Percentiles rank a stretch among this genome's conserved stretches.
These are phyloP conservation scores for Donacobius atricapilla DNA, from an alignment of 2,113 vertebrate genomes.

Conservation along the genomic window DNA sequence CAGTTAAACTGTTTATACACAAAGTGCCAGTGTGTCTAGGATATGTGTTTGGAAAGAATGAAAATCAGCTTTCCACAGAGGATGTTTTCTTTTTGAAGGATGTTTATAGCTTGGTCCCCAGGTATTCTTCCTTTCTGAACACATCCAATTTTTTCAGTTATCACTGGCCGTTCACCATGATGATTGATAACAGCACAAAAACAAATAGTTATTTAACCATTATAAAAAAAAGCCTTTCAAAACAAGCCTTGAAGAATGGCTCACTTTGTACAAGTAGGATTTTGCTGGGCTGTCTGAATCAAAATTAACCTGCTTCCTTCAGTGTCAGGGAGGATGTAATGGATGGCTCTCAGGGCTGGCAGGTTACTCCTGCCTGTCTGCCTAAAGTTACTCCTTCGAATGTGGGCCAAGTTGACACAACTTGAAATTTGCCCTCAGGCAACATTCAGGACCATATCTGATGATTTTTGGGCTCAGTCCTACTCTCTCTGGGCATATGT, in stretches of 20 bases:
- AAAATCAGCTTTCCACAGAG: neutral
- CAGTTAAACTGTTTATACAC: constrained; percentile 6
- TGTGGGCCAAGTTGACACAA: neutral
- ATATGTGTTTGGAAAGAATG: neutral
- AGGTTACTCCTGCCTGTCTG: neutral
- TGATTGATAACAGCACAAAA: constrained; percentile 30
- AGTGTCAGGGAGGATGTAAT: constrained; percentile 21
- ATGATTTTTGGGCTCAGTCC: constrained; percentile 23
- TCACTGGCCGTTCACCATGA: neutral
- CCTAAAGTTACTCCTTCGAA: neutral
- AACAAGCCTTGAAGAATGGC: constrained; percentile 11
- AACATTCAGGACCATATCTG: neutral
- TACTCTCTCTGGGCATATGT: constrained; percentile 17
- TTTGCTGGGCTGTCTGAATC: constrained; percentile 29
- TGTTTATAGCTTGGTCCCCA: neutral
- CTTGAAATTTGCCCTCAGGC: constrained; percentile 14
- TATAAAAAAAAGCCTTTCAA: neutral
- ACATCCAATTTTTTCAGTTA: constrained; percentile 22
- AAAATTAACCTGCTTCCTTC: constrained; percentile 49
- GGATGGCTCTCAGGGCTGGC: neutral
- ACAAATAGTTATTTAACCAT: constrained; percentile 49
- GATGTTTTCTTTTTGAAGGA: constrained; percentile 7
- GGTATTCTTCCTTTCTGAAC: constrained; percentile 37
- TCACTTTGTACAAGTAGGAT: neutral
- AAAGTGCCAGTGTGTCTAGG: neutral